phyloP scores from a whole-genome alignment of 2,888 invertebrate species.

The Aphodius granarius region DNA sequence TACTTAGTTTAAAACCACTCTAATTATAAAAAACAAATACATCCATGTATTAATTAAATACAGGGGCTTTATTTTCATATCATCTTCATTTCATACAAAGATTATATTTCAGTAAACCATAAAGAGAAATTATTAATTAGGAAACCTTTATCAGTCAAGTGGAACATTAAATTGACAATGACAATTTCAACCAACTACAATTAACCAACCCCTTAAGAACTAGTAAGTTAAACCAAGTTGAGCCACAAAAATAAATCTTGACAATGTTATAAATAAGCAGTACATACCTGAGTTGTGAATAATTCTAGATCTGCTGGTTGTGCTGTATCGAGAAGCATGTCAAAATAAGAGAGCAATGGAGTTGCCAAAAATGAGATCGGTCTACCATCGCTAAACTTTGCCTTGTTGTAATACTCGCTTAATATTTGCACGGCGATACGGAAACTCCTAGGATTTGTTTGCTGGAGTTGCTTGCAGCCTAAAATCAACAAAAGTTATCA shows the following conservation, averaged over 20 bases:
- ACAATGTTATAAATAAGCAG: background rate
- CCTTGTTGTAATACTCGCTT: constrained; percentile 49
- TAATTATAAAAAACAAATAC: too few relatives aligned
- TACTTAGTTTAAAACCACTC: too few relatives aligned
- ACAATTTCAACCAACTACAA: background rate
- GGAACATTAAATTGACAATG: background rate
- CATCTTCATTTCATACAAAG: background rate
- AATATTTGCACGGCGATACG: constrained; percentile 50
- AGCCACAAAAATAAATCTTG: background rate
- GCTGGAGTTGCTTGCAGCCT: constrained; percentile 36
- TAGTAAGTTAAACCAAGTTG: background rate
- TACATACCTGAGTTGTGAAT: constrained; percentile 50
- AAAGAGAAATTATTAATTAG: background rate
- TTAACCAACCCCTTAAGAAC: background rate
- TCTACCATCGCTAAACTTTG: constrained; percentile 40
- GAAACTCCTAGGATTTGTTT: constrained; percentile 42
- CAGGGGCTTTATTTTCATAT: background rate
- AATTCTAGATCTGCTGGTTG: constrained; percentile 51
- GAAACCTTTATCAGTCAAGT: background rate
- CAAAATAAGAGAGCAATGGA: constrained; percentile 50
- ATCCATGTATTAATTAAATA: too few relatives aligned
- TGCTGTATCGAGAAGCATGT: constrained; percentile 49
- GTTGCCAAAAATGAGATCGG: constrained; percentile 39
- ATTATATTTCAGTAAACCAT: background rate
- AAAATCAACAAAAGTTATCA: constrained; percentile 20